phyloP scores from a whole-genome alignment of 2,797 vertebrate species.

The Hozukius guyotensis region DNA sequence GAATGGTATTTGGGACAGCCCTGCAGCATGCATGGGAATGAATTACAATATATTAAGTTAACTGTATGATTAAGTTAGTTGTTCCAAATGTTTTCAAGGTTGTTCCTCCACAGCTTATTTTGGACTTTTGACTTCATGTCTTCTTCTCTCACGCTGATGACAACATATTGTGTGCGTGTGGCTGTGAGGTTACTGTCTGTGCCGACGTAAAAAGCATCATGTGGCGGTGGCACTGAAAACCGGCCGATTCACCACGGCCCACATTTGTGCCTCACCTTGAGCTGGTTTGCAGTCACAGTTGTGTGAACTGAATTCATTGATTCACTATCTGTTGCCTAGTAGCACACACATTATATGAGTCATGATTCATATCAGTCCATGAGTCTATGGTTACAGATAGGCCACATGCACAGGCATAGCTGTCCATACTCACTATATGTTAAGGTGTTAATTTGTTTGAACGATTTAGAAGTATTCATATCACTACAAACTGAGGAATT shows the following conservation, averaged over 20 bases:
- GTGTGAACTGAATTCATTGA: constrained; percentile 7
- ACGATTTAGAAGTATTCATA: background rate
- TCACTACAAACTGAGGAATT: background rate
- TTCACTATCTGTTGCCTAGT: constrained; percentile 10
- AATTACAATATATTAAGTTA: too few species aligned
- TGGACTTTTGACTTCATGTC: too few species aligned
- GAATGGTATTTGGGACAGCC: too few species aligned
- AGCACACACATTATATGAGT: constrained; percentile 3
- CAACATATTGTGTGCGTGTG: too few species aligned
- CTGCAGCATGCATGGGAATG: too few species aligned
- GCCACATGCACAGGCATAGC: background rate
- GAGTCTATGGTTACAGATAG: background rate
- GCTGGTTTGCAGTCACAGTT: background rate
- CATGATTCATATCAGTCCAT: background rate
- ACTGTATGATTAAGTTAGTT: too few species aligned
- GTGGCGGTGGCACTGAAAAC: too few species aligned
- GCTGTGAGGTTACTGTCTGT: too few species aligned
- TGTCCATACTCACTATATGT: background rate
- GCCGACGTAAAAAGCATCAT: too few species aligned
- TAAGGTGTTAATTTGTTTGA: background rate
- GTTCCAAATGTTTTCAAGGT: too few species aligned
- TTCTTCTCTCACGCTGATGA: too few species aligned
- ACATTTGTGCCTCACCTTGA: background rate
- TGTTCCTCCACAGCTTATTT: too few species aligned
- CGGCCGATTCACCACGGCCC: background rate